Evolutionary conservation across 2,113 vertebrate species (phyloP).

Genomic region (Oceanodroma tethys): DNA sequence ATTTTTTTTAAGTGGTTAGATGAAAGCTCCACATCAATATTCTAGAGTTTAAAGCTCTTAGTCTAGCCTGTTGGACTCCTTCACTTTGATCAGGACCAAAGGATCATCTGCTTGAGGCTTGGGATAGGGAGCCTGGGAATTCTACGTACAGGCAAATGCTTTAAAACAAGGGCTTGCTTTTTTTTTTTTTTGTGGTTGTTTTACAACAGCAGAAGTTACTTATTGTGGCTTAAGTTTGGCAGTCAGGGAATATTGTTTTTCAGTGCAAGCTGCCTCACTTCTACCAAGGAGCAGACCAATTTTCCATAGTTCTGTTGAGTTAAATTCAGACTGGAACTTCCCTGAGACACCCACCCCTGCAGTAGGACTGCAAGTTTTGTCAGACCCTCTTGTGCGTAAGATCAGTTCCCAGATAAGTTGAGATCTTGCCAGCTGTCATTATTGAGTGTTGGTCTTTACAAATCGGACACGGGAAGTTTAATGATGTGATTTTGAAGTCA

Average conservation of each 20-base stretch:
- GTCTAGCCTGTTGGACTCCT: background rate
- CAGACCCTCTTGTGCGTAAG: background rate
- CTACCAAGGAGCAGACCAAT: background rate
- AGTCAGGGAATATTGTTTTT: background rate
- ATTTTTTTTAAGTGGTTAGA: background rate
- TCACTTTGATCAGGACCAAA: conserved; percentile 14
- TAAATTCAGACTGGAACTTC: background rate
- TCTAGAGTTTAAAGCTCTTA: background rate
- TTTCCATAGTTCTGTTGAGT: background rate
- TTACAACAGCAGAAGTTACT: background rate
- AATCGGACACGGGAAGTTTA: background rate
- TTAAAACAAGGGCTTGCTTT: background rate
- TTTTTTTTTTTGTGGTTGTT: background rate
- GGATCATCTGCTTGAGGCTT: background rate
- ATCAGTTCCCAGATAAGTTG: background rate
- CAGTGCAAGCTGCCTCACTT: background rate
- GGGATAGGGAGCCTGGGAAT: background rate
- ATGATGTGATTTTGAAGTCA: background rate
- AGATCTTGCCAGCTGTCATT: background rate
- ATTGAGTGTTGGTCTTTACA: background rate
- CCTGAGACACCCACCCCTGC: rapidly evolving
- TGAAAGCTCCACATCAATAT: background rate
- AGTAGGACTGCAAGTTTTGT: background rate
- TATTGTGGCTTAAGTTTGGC: background rate
- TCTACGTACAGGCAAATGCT: background rate